Evolutionary conservation across 2,888 invertebrate genomes (phyloP).

Genomic region (Drosophila subsilvestris): DNA sequence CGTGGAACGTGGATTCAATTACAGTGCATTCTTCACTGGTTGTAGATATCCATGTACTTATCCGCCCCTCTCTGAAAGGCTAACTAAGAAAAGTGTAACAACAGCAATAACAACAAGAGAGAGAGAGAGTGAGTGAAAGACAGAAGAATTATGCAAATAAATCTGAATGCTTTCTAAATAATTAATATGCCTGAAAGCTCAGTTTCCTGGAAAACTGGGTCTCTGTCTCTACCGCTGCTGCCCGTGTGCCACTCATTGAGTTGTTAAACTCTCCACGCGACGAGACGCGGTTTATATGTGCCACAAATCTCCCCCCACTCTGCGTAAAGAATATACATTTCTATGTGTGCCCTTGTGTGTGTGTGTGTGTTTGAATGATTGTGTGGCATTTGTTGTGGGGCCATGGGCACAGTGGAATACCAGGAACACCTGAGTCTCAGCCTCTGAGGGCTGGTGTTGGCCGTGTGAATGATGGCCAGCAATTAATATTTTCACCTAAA

Average conservation of each 20-base stretch:
- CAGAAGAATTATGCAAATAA: slow-evolving; percentile 71
- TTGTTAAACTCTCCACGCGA: slow-evolving; percentile 57
- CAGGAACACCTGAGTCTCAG: slow-evolving; percentile 56
- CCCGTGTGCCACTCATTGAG: slow-evolving; percentile 61
- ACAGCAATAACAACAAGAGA: slow-evolving; percentile 12
- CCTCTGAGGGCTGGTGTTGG: slow-evolving; percentile 13
- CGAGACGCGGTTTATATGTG: slow-evolving; percentile 26
- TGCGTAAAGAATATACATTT: no score
- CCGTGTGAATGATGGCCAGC: slow-evolving; percentile 62
- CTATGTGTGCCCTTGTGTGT: no score
- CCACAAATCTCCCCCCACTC: slow-evolving; percentile 38
- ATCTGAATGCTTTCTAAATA: slow-evolving; percentile 79
- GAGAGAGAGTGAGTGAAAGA: slow-evolving; percentile 19
- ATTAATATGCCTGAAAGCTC: slow-evolving; percentile 71
- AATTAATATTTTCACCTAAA: slow-evolving; percentile 65
- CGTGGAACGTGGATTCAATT: no score
- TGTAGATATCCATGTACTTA: no score
- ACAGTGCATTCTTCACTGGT: no score
- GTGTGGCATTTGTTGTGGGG: slow-evolving; percentile 60
- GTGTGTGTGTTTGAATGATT: slow-evolving; percentile 52
- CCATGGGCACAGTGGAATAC: background rate
- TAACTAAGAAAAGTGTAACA: no score
- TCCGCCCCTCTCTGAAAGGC: no score
- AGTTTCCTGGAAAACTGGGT: slow-evolving; percentile 60
- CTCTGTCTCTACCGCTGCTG: background rate